Percentiles rank a stretch among this genome's conserved stretches.
phyloP scores from a whole-genome alignment of 2,797 vertebrate species.

The Sebastes hubbsi region DNA sequence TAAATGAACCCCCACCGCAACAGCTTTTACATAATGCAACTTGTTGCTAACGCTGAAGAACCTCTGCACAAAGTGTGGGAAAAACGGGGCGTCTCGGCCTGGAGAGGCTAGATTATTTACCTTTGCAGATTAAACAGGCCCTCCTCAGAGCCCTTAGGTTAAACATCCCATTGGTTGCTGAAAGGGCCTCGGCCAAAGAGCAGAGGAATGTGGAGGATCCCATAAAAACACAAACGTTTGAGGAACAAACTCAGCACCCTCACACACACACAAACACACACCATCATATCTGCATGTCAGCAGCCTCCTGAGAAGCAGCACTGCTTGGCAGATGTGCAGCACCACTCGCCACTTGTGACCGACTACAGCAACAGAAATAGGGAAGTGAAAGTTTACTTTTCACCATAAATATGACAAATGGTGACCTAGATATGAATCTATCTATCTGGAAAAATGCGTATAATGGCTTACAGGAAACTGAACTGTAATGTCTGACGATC shows the following conservation, averaged over 20 bases:
- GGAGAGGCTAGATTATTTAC: constrained; percentile 69
- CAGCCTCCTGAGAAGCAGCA: constrained; percentile 54
- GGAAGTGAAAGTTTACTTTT: constrained; percentile 73
- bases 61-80: constrained; percentile 35
- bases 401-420: not conserved
- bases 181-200: constrained; percentile 46
- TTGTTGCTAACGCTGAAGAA: not conserved
- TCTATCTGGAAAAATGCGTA: not conserved
- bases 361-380: constrained; percentile 16
- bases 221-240: constrained; percentile 72
- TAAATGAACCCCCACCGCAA: not conserved
- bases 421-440: not conserved
- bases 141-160: constrained; percentile 43
- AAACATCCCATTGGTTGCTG: constrained; percentile 67
- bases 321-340: constrained; percentile 46
- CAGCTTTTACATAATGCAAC: not conserved
- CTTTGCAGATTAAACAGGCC: constrained; percentile 74
- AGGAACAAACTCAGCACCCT: constrained; percentile 58
- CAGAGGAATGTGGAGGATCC: constrained; percentile 69
- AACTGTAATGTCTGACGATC: not conserved
- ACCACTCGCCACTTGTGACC: constrained; percentile 48
- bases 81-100: constrained; percentile 14
- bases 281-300: constrained; percentile 48
- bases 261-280: constrained; percentile 33
- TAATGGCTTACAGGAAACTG: constrained; percentile 9